phyloP scores from a whole-genome alignment of 1,140 invertebrate species.

The Ectropis grisescens region DNA sequence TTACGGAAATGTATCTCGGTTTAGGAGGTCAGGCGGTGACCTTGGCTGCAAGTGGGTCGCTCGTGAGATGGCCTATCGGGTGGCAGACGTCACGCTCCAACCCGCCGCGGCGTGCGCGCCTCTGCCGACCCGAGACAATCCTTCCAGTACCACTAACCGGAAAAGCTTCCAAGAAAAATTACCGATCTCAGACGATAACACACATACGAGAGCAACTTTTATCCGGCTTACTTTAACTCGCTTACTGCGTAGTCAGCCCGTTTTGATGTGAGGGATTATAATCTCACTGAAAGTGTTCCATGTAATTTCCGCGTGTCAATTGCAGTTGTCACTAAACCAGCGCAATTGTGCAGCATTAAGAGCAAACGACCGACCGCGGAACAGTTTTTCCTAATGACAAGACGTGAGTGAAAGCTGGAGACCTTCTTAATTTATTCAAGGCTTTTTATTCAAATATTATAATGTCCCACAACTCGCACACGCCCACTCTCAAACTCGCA shows the following conservation, averaged over 20 bases:
- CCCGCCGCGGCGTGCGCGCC: conserved; percentile 19
- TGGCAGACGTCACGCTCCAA: conserved; percentile 58
- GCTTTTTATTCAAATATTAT: conserved; percentile 38
- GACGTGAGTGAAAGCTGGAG: conserved; percentile 53
- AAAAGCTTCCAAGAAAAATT: no score
- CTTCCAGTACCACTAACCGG: not conserved
- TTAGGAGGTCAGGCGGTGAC: conserved; percentile 59
- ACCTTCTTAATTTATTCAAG: conserved; percentile 22
- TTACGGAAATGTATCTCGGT: conserved; percentile 44
- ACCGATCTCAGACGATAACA: no score
- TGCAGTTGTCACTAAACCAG: not conserved
- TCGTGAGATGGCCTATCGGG: conserved; percentile 65
- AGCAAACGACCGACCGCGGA: conserved; percentile 25
- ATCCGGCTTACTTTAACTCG: not conserved
- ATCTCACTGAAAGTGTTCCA: no score
- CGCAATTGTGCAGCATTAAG: conserved; percentile 14
- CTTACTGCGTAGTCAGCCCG: no score
- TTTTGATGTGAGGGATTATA: no score
- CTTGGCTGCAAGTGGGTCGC: conserved; percentile 59
- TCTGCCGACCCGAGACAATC: not conserved
- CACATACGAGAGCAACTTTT: not conserved
- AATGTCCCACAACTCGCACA: conserved; percentile 11
- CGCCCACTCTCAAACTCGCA: conserved; percentile 10
- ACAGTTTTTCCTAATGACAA: conserved; percentile 37
- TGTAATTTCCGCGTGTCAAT: no score